A percentile compares a stretch with the other conserved stretches of the same genome.
phyloP scores from a whole-genome alignment of 92 coral and sea anemone genomes.

The Parazoanthus swiftii region DNA sequence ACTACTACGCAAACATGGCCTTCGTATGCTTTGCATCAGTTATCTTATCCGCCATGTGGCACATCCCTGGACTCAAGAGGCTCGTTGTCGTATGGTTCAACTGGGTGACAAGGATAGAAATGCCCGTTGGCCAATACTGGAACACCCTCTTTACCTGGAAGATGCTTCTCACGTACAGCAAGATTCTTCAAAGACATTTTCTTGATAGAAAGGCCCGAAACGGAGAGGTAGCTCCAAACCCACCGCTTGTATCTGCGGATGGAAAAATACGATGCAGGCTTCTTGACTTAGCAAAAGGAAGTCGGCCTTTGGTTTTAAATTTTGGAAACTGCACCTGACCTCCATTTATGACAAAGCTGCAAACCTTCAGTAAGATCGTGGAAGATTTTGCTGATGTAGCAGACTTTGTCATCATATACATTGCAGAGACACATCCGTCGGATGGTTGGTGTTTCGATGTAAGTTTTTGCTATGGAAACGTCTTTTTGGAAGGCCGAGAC shows the following conservation, averaged over 20 bases:
- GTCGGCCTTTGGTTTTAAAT: conserved; percentile 42
- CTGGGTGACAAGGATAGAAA: conserved; percentile 31
- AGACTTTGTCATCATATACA: conserved; percentile 50
- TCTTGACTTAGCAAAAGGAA: conserved; percentile 46
- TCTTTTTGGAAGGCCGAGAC: too few species aligned
- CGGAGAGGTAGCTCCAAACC: conserved; percentile 62
- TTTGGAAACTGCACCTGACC: conserved; percentile 53
- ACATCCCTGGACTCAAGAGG: conserved; percentile 48
- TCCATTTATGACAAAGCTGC: conserved; percentile 44
- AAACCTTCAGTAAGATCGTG: conserved; percentile 15
- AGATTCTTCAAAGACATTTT: conserved; percentile 37
- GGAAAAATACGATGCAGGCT: conserved; percentile 43
- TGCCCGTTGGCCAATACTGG: conserved; percentile 55
- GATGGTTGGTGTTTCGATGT: conserved; percentile 52
- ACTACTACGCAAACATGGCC: conserved; percentile 10
- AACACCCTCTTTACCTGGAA: conserved; percentile 55
- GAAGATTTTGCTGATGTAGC: conserved; percentile 44
- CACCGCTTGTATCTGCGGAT: conserved; percentile 62
- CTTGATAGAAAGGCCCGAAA: conserved; percentile 53
- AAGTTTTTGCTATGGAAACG: neutral
- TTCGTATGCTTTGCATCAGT: neutral
- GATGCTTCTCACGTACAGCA: conserved; percentile 43
- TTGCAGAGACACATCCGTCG: conserved; percentile 45
- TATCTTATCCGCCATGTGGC: conserved; percentile 19
- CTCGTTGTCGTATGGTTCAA: conserved; percentile 46